A percentile compares a stretch with the other conserved stretches of the same genome.
phyloP scores from a whole-genome alignment of 2,797 vertebrate species.

The Halcyon badia region DNA sequence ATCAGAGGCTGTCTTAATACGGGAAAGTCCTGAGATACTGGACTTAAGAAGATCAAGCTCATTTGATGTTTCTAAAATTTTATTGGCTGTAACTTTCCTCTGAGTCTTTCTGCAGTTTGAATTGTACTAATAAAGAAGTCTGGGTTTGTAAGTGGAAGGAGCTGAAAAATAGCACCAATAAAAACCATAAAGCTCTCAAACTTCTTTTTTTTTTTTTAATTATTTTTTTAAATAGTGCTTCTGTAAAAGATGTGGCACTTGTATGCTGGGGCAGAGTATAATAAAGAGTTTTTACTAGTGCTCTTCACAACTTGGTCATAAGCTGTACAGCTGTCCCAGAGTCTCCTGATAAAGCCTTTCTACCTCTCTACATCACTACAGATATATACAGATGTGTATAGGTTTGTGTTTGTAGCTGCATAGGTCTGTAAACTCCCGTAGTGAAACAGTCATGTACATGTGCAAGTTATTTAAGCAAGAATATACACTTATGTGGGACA shows the following conservation, averaged over 20 bases:
- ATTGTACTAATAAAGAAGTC: neutral
- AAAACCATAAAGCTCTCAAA: conserved; percentile 34
- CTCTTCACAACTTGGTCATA: neutral
- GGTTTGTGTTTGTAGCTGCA: neutral
- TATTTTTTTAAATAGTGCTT: neutral
- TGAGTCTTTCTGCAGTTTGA: neutral
- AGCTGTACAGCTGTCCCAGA: neutral
- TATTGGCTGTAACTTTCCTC: neutral
- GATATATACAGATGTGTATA: neutral
- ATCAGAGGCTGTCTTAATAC: neutral
- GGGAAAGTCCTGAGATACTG: neutral
- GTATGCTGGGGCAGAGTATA: neutral
- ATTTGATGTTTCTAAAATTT: neutral
- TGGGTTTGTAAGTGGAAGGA: neutral
- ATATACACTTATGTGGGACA: neutral
- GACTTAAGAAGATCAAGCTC: neutral
- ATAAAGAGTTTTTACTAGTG: neutral
- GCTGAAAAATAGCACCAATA: conserved; percentile 30
- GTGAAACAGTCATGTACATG: too few species aligned
- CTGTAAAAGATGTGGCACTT: conserved; percentile 1
- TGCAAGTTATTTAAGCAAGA: neutral
- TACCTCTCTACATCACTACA: neutral
- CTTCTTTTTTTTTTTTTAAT: neutral
- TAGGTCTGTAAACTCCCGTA: neutral
- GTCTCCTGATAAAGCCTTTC: neutral